Conservation (phyloP, 2,888 invertebrate species). For the Drosophila lutescens region DNA sequence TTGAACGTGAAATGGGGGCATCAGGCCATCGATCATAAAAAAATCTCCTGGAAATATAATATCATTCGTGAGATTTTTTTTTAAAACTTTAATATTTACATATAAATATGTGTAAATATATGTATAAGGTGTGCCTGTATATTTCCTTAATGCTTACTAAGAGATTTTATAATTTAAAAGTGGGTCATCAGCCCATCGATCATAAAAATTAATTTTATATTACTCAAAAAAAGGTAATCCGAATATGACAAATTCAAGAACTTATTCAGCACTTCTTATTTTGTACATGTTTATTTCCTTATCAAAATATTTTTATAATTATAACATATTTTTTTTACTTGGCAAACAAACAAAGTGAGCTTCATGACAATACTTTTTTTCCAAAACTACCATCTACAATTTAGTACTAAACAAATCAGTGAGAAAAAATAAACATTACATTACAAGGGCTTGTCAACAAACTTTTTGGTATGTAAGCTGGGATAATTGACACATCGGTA, state of each 20-base stretch:
- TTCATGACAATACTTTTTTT: neutral
- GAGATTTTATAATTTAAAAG: too few species aligned
- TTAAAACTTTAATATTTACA: neutral
- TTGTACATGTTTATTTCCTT: neutral
- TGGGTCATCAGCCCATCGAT: neutral
- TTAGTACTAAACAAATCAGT: neutral
- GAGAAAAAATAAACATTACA: slow-evolving; percentile 24
- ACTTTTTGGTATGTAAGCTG: slow-evolving; percentile 24
- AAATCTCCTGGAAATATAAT: slow-evolving; percentile 5
- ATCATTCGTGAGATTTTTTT: neutral
- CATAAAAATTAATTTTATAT: neutral
- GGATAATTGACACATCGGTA: slow-evolving; percentile 34
- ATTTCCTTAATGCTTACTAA: too few species aligned
- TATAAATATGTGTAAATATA: neutral
- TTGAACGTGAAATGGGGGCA: slow-evolving; percentile 54
- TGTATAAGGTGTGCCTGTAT: too few species aligned
- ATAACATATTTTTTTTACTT: too few species aligned
- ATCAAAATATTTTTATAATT: neutral
- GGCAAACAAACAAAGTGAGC: neutral
- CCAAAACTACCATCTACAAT: neutral
- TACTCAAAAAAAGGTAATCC: neutral
- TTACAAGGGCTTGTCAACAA: slow-evolving; percentile 14
- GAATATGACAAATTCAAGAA: neutral
- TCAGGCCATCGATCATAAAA: slow-evolving; percentile 19
- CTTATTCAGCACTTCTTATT: too few species aligned